phyloP scores from a whole-genome alignment of 2,888 invertebrate species.

The Cryptus viduatorius region DNA sequence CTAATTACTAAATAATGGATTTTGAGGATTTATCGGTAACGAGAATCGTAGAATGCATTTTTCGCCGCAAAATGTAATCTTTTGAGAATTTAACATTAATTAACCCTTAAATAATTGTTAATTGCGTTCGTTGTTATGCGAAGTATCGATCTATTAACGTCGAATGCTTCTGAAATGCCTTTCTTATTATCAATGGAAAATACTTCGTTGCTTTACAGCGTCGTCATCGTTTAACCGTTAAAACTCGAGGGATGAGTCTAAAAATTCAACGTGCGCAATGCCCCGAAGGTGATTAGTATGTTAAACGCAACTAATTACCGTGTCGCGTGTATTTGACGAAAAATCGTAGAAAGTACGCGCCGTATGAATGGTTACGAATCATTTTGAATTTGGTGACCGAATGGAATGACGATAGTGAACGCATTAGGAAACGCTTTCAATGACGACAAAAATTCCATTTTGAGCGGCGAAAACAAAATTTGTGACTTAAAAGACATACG shows the following conservation, averaged over 20 bases:
- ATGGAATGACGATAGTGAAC: neutral
- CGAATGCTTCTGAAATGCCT: constrained; percentile 32
- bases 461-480: too few species aligned
- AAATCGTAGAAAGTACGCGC: constrained; percentile 36
- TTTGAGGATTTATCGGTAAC: neutral
- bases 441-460: neutral
- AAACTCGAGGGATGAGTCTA: constrained; percentile 25
- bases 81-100: neutral
- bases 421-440: neutral
- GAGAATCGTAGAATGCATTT: constrained; percentile 4
- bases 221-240: constrained; percentile 21
- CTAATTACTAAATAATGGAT: neutral
- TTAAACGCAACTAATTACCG: constrained; percentile 24
- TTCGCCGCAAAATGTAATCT: neutral
- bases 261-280: constrained; percentile 25
- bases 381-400: neutral
- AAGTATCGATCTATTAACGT: constrained; percentile 5
- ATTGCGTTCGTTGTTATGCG: neutral
- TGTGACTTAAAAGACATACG: too few species aligned
- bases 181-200: constrained; percentile 8
- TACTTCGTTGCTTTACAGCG: neutral
- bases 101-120: constrained; percentile 31
- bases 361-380: neutral
- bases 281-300: constrained; percentile 22
- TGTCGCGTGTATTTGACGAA: constrained; percentile 13